Base-by-base conservation (phyloP, 2,888 invertebrate genomes). In the Cosmorhoe ocellata region DNA sequence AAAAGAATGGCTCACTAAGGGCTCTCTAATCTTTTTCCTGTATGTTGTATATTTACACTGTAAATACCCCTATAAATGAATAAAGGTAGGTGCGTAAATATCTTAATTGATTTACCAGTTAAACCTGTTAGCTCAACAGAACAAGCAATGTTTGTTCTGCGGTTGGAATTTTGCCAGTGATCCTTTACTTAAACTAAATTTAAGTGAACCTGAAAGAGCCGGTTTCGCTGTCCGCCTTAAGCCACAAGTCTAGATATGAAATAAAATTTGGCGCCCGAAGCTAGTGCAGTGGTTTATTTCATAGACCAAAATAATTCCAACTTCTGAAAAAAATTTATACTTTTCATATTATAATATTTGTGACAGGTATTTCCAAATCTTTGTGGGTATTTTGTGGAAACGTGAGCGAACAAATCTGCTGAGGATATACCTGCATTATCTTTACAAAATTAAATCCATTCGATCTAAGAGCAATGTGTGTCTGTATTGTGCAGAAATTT, bases 161-260 rank as follows among this genome's bases (percentile, higher is more conserved):
- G 69, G 64, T 71, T 78, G 75, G 74, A 68, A 34, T 63, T 56
- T 36, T 69, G 76, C 74, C 76, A 78, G 66, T 60, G 58, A 67
- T 68, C 65, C 69, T 4, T 18, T 4, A 18, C 63, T 66, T 66
- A 66, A 69, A 66, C 67, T 62, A 61, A 67, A 67, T 73, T 69
- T 71, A 70, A 63, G 60, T 63, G 57, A 58, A 54, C 65, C 64
- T 58, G 52, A 51, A 56, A 60, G 60, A 43, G 51, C 56, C 53
- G 56, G 51, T 53, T 41, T 36, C 48, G 44, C 51, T 33, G 45
- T 45, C 28, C 40, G 54, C 56, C 50, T 56, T 46, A 47, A 59
- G 48, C 56, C 56, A 48, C 61, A 53, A 34, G 40, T 55, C 48
- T 45, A 53, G 45, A 48, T 28, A 54, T 50, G 18, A 50, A 51